Evolutionary conservation across 2,888 invertebrate genomes (phyloP).

Genomic region (Gisinianus flammeolus): DNA sequence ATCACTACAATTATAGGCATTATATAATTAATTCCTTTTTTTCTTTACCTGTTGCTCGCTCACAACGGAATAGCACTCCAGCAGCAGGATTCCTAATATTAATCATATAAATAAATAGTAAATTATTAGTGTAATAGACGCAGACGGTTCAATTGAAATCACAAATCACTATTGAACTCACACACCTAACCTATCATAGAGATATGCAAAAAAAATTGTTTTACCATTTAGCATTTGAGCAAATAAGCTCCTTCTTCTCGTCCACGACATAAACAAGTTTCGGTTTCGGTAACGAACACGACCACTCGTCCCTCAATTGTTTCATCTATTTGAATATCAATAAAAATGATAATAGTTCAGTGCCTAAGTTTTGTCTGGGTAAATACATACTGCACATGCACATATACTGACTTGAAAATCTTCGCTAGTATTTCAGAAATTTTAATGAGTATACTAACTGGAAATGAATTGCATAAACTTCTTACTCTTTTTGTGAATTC

Average conservation of each 20-base stretch:
- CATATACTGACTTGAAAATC: background rate
- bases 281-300: conserved; percentile 43
- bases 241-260: conserved; percentile 10
- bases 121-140: no score
- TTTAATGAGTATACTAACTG: no score
- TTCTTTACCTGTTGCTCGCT: conserved; percentile 43
- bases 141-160: no score
- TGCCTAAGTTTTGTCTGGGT: background rate
- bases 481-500: background rate
- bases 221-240: no score
- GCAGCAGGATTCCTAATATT: conserved; percentile 37
- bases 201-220: no score
- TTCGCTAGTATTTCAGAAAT: background rate
- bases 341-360: background rate
- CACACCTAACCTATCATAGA: no score
- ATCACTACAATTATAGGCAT: no score
- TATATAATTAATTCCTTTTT: no score
- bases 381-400: background rate
- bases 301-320: conserved; percentile 22
- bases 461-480: background rate
- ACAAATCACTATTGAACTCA: no score
- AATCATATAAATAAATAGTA: no score
- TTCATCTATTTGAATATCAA: background rate
- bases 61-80: conserved; percentile 45
- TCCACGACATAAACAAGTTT: conserved; percentile 46